Evolutionary conservation across 2,113 vertebrate genomes (phyloP), one percentile per base, ranked within the genome.

Genomic region (Thomomys bottae): DNA sequence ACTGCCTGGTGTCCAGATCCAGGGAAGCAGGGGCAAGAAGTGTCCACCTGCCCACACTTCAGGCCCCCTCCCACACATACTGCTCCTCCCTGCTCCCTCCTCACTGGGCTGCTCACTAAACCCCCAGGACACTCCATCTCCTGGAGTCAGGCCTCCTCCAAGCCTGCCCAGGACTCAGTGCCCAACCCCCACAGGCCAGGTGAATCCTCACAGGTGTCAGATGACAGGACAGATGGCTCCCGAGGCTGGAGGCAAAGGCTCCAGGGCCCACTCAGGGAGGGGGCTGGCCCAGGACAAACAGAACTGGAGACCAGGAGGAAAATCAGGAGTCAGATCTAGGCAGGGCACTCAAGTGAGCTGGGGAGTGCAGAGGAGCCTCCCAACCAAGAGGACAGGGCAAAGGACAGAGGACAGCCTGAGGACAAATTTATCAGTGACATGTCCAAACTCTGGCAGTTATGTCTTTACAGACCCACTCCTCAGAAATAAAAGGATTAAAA

Each of bases 191-290:
- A 14, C 40, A 36, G 40, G 64, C 36, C 45, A 73, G 80, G 38
- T 63, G 75, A 49, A n/a, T 85, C 17, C 72, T 64, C 54, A 38
- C 78, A 76, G 90, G 88, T 86, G 10, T 96, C 83, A 93, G 66
- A 71, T 28, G 71, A 59, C 79, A 64, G 61, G 59, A 90, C 89
- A 96, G 89, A 92, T 54, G 91, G 45, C 68, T 63, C 63, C 76
- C 61, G 11, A 1, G 70, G n/a, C n/a, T n/a, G n/a, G n/a, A n/a
- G 79, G 66, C 54, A 38, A 49, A 68, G 80, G 38, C 40, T 36
- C 14, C 21, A 23, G 67, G 79, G 67, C 45, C 36, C 36, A 40
- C 9, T 61, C 45, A 23, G 30, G 57, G 24, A 20, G 45, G 80
- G 54, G 54, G 57, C 5, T 0, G 75, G 38, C 72, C 15, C 6